Evolutionary conservation across 2,113 vertebrate species (phyloP).

Genomic region (Poicephalus meyeri): DNA sequence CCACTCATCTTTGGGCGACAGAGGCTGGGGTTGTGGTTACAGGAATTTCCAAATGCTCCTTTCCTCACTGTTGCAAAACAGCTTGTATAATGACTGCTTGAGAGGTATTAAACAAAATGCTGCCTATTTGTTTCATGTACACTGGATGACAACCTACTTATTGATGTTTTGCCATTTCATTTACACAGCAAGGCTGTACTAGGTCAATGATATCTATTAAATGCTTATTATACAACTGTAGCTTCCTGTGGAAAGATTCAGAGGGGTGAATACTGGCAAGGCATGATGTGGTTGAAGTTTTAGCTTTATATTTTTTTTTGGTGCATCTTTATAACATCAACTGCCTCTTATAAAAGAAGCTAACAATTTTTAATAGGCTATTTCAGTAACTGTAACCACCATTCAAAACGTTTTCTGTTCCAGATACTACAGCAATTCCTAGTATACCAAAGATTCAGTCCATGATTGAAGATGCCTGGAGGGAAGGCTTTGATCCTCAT

Average conservation of each 20-base stretch:
- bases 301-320: not conserved
- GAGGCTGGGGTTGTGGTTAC: conserved; percentile 96
- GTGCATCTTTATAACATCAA: not conserved
- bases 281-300: not conserved
- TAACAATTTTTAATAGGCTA: not conserved
- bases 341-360: not conserved
- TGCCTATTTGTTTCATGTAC: not conserved
- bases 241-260: not conserved
- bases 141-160: not conserved
- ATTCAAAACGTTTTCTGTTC: conserved; percentile 36
- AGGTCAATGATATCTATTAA: not conserved
- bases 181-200: not conserved
- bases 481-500: conserved; percentile 89
- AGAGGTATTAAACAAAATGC: conserved; percentile 74
- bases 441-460: conserved; percentile 90
- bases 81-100: conserved; percentile 73
- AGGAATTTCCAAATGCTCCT: conserved; percentile 96
- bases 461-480: conserved; percentile 92
- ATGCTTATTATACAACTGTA: not conserved
- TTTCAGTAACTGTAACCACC: not conserved
- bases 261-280: not conserved
- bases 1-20: conserved; percentile 85
- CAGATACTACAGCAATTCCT: conserved; percentile 79
- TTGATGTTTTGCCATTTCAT: not conserved
- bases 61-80: conserved; percentile 82